Evolutionary conservation across 2,113 vertebrate species (phyloP).

Genomic region (Salvelinus fontinalis): DNA sequence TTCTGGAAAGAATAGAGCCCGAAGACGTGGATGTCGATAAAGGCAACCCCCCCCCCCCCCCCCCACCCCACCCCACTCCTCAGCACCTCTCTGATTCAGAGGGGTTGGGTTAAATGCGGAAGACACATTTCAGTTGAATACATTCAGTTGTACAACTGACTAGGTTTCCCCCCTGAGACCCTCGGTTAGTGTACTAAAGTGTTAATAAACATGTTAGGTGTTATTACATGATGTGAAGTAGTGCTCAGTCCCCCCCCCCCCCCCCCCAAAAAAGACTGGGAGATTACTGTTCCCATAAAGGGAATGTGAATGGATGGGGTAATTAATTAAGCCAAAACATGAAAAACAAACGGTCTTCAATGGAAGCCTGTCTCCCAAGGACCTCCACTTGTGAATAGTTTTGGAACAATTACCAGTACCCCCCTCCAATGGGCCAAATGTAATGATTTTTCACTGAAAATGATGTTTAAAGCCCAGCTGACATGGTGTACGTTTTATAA

Average conservation of each 20-base stretch:
- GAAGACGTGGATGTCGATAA: too few species aligned
- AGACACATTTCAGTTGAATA: too few species aligned
- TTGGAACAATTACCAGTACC: slow-evolving; percentile 60
- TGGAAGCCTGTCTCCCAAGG: slow-evolving; percentile 53
- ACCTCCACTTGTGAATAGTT: slow-evolving; percentile 41
- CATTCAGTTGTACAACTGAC: too few species aligned
- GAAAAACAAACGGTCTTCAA: slow-evolving; percentile 51
- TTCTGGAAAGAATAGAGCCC: too few species aligned
- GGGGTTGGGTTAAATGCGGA: too few species aligned
- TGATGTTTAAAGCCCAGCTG: slow-evolving; percentile 61
- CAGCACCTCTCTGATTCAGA: too few species aligned
- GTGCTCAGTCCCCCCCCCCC: neutral
- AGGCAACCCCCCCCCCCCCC: too few species aligned
- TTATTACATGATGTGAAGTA: slow-evolving; percentile 19
- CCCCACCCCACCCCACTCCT: too few species aligned
- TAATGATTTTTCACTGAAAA: slow-evolving; percentile 68
- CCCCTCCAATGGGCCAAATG: slow-evolving; percentile 56
- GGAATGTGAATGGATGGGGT: slow-evolving; percentile 47
- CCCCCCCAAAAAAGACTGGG: neutral
- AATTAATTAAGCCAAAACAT: slow-evolving; percentile 62
- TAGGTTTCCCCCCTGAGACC: too few species aligned
- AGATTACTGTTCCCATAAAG: slow-evolving; percentile 30
- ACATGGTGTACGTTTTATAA: slow-evolving; percentile 49
- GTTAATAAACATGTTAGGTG: neutral
- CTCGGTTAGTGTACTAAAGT: neutral